Percentiles rank a stretch among this genome's conserved stretches.
phyloP scores from a whole-genome alignment of 1,140 invertebrate genomes.

The Orussus abietinus region DNA sequence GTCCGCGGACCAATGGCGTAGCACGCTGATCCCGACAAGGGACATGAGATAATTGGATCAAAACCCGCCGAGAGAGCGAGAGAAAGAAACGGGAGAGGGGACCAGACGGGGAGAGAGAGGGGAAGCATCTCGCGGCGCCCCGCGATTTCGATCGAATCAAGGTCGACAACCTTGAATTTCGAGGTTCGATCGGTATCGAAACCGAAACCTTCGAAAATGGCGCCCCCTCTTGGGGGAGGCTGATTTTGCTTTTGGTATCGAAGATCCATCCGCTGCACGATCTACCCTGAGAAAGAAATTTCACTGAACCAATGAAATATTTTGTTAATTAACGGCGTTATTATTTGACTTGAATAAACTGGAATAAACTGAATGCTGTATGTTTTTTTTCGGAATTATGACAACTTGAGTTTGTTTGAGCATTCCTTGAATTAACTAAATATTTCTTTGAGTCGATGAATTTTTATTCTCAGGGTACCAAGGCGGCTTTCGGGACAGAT shows the following conservation, averaged over 20 bases:
- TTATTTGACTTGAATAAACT: too few relatives aligned
- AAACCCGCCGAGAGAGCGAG: constrained; percentile 20
- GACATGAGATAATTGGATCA: constrained; percentile 55
- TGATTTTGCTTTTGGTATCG: too few relatives aligned
- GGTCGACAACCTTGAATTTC: constrained; percentile 28
- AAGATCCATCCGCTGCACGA: not conserved
- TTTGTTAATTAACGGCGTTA: too few relatives aligned
- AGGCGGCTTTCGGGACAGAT: too few relatives aligned
- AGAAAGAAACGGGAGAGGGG: constrained; percentile 16
- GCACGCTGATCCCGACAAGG: constrained; percentile 47
- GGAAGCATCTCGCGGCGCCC: constrained; percentile 15
- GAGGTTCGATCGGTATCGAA: too few relatives aligned
- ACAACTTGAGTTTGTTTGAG: too few relatives aligned
- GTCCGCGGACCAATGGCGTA: constrained; percentile 48
- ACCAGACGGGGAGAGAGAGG: constrained; percentile 4
- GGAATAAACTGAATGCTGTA: too few relatives aligned
- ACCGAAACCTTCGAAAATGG: not conserved
- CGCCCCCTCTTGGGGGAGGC: too few relatives aligned
- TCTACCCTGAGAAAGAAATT: not conserved
- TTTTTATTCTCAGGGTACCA: too few relatives aligned
- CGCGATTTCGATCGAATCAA: constrained; percentile 26
- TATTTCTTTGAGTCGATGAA: too few relatives aligned
- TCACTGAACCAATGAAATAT: not conserved
- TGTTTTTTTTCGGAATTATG: too few relatives aligned
- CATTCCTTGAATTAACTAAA: too few relatives aligned